Evolutionary conservation across 2,797 vertebrate species (phyloP).

Genomic region (Gymnocypris eckloni): DNA sequence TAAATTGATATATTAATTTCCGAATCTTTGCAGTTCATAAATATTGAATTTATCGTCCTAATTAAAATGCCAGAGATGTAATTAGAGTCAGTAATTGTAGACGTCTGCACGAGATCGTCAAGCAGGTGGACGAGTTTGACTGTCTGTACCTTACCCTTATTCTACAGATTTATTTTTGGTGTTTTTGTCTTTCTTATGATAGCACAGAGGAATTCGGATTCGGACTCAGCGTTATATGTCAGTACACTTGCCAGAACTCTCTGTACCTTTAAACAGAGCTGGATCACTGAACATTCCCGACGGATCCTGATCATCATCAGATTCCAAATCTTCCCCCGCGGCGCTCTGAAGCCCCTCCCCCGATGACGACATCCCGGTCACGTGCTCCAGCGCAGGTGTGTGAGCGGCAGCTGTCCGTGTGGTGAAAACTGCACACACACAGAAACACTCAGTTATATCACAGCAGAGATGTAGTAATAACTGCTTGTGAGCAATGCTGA

Average conservation of each 20-base stretch:
- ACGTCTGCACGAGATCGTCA: constrained; percentile 73
- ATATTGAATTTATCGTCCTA: background rate
- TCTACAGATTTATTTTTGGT: background rate
- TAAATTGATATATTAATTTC: background rate
- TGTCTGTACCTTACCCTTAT: background rate
- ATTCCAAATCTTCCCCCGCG: constrained; percentile 65
- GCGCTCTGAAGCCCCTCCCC: constrained; percentile 69
- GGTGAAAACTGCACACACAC: constrained; percentile 52
- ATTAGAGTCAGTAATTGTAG: background rate
- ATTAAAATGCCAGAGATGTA: background rate
- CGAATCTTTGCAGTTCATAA: background rate
- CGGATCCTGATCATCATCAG: constrained; percentile 65
- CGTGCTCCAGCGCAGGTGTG: constrained; percentile 61
- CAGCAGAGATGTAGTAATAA: background rate
- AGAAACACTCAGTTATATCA: constrained; percentile 27
- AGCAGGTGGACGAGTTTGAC: background rate
- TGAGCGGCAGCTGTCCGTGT: constrained; percentile 63
- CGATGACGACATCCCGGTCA: constrained; percentile 68
- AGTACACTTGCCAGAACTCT: background rate
- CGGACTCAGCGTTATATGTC: background rate
- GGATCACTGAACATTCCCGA: constrained; percentile 61
- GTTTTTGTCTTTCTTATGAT: background rate
- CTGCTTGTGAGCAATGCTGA: constrained; percentile 4
- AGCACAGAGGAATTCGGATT: background rate
- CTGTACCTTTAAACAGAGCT: constrained; percentile 7